Evolutionary conservation across 2,888 invertebrate species (phyloP).

Genomic region (Boloria selene): DNA sequence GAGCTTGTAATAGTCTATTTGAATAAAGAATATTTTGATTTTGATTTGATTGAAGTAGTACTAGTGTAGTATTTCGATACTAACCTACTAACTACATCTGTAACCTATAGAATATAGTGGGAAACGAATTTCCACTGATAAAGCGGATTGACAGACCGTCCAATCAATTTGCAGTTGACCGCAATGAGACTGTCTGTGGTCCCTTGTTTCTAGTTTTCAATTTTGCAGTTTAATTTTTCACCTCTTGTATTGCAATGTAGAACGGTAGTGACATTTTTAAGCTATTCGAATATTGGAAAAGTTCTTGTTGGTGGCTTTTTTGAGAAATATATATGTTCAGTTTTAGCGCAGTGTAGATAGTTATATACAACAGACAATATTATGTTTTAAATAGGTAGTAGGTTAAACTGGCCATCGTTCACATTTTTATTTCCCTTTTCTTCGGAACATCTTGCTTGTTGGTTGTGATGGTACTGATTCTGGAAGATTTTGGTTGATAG

Average conservation of each 20-base stretch:
- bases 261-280: neutral
- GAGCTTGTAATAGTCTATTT: too few species aligned
- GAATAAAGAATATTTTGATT: too few species aligned
- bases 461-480: too few species aligned
- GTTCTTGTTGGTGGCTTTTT: neutral
- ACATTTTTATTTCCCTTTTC: too few species aligned
- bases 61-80: neutral
- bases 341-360: too few species aligned
- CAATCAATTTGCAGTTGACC: conserved; percentile 38
- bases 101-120: conserved; percentile 9
- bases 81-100: neutral
- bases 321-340: too few species aligned
- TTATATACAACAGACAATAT: too few species aligned
- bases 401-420: too few species aligned
- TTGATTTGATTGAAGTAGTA: too few species aligned
- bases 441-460: too few species aligned
- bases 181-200: conserved; percentile 32
- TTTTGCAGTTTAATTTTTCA: conserved; percentile 20
- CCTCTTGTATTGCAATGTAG: conserved; percentile 6
- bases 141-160: conserved; percentile 33
- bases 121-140: conserved; percentile 30
- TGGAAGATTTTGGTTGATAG: too few species aligned
- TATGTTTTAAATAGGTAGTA: too few species aligned
- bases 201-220: conserved; percentile 36
- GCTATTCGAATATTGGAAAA: neutral